A percentile compares a stretch with the other conserved stretches of the same genome.
Evolutionary conservation across 2,888 invertebrate species (phyloP).

Genomic region (Lepeophtheirus nordmannii): DNA sequence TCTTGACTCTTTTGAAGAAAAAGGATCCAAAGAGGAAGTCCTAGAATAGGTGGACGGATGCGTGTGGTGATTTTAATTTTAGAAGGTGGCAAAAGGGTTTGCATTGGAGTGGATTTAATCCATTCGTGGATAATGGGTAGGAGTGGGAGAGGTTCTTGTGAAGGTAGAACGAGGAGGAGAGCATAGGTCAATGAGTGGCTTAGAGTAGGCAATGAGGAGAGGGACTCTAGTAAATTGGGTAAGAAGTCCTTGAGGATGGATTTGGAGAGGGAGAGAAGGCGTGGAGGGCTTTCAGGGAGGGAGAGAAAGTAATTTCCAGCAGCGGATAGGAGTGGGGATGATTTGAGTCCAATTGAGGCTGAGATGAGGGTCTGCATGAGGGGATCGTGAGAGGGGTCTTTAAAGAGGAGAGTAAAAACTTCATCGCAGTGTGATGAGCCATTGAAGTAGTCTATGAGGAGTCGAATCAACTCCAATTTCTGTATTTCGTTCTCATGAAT

Average conservation of each 20-base stretch:
- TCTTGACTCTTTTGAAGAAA: background rate
- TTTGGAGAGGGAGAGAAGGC: background rate
- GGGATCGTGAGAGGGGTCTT: background rate
- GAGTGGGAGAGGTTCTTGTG: background rate
- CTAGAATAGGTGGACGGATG: background rate
- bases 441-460: background rate
- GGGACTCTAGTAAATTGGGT: background rate
- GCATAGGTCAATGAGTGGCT: background rate
- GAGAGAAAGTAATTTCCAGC: background rate
- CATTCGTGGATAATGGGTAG: background rate
- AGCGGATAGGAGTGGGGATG: background rate
- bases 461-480: background rate
- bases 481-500: background rate
- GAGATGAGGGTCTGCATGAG: background rate
- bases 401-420: background rate
- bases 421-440: background rate
- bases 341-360: background rate
- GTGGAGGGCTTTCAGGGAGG: background rate
- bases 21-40: background rate
- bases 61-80: background rate
- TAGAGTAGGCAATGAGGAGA: background rate
- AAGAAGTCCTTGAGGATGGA: background rate
- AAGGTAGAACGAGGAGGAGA: background rate
- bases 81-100: background rate
- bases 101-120: background rate